A percentile compares a stretch with the other conserved stretches of the same genome.
phyloP scores from a whole-genome alignment of 2,113 vertebrate genomes.

The Trogon melanurus region DNA sequence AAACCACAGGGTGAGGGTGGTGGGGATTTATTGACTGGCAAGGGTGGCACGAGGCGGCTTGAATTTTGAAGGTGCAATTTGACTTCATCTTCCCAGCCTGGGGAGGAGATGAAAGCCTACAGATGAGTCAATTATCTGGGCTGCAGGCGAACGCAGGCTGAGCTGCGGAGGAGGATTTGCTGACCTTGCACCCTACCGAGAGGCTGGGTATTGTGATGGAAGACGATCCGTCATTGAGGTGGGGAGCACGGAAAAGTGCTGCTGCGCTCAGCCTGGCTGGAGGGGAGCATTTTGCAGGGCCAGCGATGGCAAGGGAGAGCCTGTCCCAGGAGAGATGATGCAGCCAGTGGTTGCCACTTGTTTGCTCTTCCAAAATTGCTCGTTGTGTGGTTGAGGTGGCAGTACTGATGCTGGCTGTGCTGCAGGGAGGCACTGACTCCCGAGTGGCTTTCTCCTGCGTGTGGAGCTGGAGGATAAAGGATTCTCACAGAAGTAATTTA shows the following conservation, averaged over 20 bases:
- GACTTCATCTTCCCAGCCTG: not conserved
- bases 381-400: too few relatives aligned
- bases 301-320: rapidly evolving
- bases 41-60: not conserved
- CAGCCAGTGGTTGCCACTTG: not conserved
- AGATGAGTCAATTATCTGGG: not conserved
- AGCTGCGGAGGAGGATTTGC: not conserved
- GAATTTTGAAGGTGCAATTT: not conserved
- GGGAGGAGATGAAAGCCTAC: not conserved
- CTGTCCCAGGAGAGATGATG: not conserved
- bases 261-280: not conserved
- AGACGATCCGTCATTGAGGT: not conserved
- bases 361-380: not conserved
- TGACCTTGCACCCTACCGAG: not conserved
- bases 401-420: not conserved
- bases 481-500: too few relatives aligned
- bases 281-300: not conserved
- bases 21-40: not conserved
- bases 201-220: not conserved
- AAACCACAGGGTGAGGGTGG: not conserved
- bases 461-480: not conserved
- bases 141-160: not conserved
- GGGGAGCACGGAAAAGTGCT: not conserved
- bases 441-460: not conserved
- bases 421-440: not conserved